Evolutionary conservation across 2,797 vertebrate genomes (phyloP), one percentile per base, ranked within the genome.

Genomic region (Hoplostethus mediterraneus): DNA sequence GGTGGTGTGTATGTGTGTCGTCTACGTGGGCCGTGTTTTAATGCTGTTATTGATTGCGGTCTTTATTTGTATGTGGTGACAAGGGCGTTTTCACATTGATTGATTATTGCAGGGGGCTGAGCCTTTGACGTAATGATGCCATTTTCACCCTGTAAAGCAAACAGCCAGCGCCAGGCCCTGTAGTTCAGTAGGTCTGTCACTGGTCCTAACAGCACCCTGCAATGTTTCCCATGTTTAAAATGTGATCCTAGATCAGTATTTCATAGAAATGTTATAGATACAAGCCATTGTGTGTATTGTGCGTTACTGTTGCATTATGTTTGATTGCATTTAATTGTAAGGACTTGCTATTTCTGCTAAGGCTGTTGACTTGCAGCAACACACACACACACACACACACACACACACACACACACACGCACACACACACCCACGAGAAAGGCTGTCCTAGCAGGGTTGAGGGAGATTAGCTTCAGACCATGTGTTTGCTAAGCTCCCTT

Each of bases 41-140:
- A 42, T 77, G 60, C 61, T 40, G 51, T 17, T 82, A 85, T 77
- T 82, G 82, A 87, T 70, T 11, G 0, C 12, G 38, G 17, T 70
- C 33, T 84, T 78, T 42, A 25, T 76, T 75, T 72, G 64, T 74
- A 59, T 79, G 62, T 63, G 78, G 52, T 74, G 61, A 65, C 51
- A 31, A 71, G 21, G 73, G 28, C 10, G 10, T 83, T 85, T 82
- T 71, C 5, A 17, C 31, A 75, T 71, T 59, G 70, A 77, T 42
- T 62, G 17, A 63, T 51, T 1, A 63, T 59, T 53, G 58, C 54
- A 57, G 40, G 47, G 65, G 56, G n/a, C 31, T 28, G 30, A 47
- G 21, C 40, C 14, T 52, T 12, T 30, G 17, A 30, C 30, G 30
- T 59, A 59, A 52, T 33, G 21, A 52, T 57, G 9, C 47, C 9